Evolutionary conservation across 2,888 invertebrate genomes (phyloP).

Genomic region (Hesperia comma): DNA sequence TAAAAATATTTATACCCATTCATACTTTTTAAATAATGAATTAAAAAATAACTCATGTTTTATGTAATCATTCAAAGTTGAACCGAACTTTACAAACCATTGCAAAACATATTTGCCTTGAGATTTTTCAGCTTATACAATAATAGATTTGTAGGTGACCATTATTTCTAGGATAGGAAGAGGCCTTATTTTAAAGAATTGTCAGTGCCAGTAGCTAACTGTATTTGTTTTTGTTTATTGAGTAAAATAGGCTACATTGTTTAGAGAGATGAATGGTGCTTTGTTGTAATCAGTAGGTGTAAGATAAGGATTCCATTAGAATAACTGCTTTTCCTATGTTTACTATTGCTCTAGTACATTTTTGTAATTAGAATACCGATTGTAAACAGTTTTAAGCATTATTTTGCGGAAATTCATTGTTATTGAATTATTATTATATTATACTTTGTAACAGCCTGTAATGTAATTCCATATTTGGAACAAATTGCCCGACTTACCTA

Average conservation of each 20-base stretch:
- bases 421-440: too few species aligned
- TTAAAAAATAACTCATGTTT: neutral
- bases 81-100: neutral
- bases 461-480: too few species aligned
- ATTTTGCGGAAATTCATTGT: too few species aligned
- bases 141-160: neutral
- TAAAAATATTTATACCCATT: neutral
- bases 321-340: constrained; percentile 12
- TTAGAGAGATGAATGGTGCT: constrained; percentile 41
- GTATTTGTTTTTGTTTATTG: neutral
- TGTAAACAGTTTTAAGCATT: too few species aligned
- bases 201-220: constrained; percentile 1
- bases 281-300: constrained; percentile 29
- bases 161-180: neutral
- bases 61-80: neutral
- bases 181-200: neutral
- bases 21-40: neutral
- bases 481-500: too few species aligned
- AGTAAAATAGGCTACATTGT: constrained; percentile 30
- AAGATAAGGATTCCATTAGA: constrained; percentile 18
- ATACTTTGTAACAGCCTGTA: neutral
- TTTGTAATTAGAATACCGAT: too few species aligned
- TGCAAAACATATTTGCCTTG: neutral
- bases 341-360: neutral
- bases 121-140: neutral